Percentiles rank a stretch among this genome's conserved stretches.
phyloP scores from a whole-genome alignment of 2,113 vertebrate genomes.

The Eptesicus fuscus region DNA sequence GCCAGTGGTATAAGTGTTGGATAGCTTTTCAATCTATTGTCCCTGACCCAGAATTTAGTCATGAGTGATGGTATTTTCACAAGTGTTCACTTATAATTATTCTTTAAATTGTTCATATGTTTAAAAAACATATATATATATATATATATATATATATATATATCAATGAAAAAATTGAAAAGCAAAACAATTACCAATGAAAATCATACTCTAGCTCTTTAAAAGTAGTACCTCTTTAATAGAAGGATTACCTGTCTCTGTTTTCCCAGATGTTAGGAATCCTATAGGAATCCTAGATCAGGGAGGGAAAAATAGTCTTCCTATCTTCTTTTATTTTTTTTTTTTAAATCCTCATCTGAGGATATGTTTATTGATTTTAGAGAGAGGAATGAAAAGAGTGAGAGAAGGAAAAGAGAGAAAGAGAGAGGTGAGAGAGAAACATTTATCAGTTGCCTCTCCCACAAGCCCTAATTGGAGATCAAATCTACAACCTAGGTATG shows the following conservation, averaged over 20 bases:
- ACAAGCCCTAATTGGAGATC: too few relatives aligned
- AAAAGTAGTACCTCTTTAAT: not conserved
- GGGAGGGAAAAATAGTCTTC: not conserved
- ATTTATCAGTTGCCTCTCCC: too few relatives aligned
- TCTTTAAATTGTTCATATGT: not conserved
- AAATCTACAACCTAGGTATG: too few relatives aligned
- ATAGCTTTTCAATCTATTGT: not conserved
- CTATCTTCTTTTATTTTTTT: not conserved
- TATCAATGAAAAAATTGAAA: not conserved
- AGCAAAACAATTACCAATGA: not conserved
- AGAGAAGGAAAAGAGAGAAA: too few relatives aligned
- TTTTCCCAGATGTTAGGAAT: not conserved
- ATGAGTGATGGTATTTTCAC: not conserved
- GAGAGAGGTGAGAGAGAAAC: too few relatives aligned
- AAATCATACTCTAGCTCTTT: not conserved
- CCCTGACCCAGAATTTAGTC: not conserved
- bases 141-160: too few relatives aligned
- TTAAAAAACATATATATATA: not conserved
- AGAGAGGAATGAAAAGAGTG: too few relatives aligned
- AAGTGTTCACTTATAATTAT: not conserved
- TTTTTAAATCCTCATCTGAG: too few relatives aligned
- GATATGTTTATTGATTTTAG: too few relatives aligned
- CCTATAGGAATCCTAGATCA: not conserved
- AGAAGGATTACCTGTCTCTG: not conserved
- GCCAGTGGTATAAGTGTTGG: not conserved